phyloP scores from a whole-genome alignment of 2,888 invertebrate genomes.

The Polymixis lichenea region DNA sequence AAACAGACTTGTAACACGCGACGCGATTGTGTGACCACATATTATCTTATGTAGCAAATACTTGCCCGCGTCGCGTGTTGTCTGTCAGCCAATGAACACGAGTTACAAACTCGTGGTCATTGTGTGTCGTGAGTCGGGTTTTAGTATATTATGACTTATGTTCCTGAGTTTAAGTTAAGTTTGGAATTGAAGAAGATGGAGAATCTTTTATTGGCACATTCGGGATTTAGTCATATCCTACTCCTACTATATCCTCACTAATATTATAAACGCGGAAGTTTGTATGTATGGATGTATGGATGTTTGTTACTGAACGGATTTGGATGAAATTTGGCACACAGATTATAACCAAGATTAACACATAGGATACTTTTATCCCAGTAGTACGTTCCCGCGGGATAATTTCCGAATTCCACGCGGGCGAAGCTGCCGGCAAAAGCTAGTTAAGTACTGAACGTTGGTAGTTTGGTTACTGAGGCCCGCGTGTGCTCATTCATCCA shows the following conservation, averaged over 20 bases:
- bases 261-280: no score
- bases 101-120: no score
- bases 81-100: neutral
- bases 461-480: conserved; percentile 80
- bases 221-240: conserved; percentile 85
- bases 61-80: no score
- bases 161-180: neutral
- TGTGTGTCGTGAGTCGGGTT: neutral
- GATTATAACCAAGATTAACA: no score
- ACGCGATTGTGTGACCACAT: neutral
- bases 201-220: conserved; percentile 58
- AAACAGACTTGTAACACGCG: conserved; percentile 31
- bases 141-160: neutral
- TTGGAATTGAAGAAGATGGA: conserved; percentile 30
- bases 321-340: no score
- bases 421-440: no score
- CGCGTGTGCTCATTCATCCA: conserved; percentile 58
- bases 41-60: neutral
- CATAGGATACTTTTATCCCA: no score
- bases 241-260: no score
- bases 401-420: no score
- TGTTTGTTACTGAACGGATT: no score
- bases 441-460: conserved; percentile 81
- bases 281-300: no score
- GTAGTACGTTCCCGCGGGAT: no score